Evolutionary conservation across 2,797 vertebrate genomes (phyloP).

Genomic region (Malurus splendens): DNA sequence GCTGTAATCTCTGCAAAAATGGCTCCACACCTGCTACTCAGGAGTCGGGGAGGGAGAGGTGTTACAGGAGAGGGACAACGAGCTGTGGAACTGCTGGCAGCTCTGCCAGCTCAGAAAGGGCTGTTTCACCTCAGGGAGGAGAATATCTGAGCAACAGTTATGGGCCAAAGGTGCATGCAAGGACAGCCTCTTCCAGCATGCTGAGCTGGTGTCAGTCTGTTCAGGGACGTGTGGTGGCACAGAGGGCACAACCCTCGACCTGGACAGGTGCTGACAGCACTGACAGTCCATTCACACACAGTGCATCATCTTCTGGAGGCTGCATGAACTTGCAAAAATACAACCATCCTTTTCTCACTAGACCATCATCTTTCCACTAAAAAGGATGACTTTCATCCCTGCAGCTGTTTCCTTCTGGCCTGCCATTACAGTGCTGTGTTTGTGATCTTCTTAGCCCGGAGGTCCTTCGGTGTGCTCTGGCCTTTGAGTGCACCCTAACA

Average conservation of each 20-base stretch:
- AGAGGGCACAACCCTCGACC: rapidly evolving
- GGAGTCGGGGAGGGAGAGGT: neutral
- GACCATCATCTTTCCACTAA: neutral
- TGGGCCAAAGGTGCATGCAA: neutral
- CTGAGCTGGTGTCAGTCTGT: neutral
- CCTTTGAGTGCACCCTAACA: neutral
- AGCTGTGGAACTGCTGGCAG: neutral
- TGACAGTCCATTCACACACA: rapidly evolving
- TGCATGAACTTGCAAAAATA: neutral
- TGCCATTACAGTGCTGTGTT: neutral
- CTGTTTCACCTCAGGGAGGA: neutral
- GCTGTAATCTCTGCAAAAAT: neutral
- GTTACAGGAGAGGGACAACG: neutral
- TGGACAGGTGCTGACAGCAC: neutral
- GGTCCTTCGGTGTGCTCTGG: neutral
- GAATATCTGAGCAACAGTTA: neutral
- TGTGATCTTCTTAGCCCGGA: neutral
- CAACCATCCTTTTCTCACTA: neutral
- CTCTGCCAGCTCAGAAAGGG: neutral
- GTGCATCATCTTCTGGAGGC: rapidly evolving
- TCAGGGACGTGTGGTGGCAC: rapidly evolving
- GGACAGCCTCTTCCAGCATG: rapidly evolving
- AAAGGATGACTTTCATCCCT: neutral
- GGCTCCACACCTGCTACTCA: rapidly evolving
- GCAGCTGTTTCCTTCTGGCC: neutral